Evolutionary conservation across 2,113 vertebrate species (phyloP).

Genomic region (Marcusenius ussheri): DNA sequence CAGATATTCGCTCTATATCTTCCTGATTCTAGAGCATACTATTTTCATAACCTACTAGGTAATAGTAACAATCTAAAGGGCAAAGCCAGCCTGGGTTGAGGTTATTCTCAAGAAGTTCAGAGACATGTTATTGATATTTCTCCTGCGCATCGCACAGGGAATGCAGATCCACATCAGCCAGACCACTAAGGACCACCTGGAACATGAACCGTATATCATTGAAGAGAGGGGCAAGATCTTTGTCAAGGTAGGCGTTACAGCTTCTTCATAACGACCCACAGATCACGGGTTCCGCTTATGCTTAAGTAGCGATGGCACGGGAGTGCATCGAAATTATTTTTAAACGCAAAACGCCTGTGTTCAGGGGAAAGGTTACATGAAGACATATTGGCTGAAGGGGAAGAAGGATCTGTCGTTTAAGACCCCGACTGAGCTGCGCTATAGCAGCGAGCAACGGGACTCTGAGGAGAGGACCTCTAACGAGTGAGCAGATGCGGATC

Average conservation of each 20-base stretch:
- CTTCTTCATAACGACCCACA: neutral
- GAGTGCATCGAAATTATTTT: neutral
- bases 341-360: neutral
- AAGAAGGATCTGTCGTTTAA: constrained; percentile 61
- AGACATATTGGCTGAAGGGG: constrained; percentile 66
- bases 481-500: constrained; percentile 39
- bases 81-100: neutral
- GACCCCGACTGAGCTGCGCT: constrained; percentile 53
- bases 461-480: constrained; percentile 57
- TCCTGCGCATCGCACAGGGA: constrained; percentile 46
- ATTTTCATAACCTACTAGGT: neutral
- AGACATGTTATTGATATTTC: neutral
- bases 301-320: neutral
- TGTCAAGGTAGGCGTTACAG: constrained; percentile 50
- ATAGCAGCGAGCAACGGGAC: constrained; percentile 56
- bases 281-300: neutral
- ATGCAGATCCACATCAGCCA: constrained; percentile 69
- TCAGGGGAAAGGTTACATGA: constrained; percentile 65
- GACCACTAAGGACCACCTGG: constrained; percentile 64
- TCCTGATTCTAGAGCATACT: neutral
- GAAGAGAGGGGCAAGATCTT: constrained; percentile 63
- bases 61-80: neutral
- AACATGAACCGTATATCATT: constrained; percentile 62
- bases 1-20: neutral
- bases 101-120: neutral